Evolutionary conservation across 92 coral and sea anemone genomes (phyloP), one percentile per base, ranked within the genome.

Genomic region (Epizoanthus ramosus): DNA sequence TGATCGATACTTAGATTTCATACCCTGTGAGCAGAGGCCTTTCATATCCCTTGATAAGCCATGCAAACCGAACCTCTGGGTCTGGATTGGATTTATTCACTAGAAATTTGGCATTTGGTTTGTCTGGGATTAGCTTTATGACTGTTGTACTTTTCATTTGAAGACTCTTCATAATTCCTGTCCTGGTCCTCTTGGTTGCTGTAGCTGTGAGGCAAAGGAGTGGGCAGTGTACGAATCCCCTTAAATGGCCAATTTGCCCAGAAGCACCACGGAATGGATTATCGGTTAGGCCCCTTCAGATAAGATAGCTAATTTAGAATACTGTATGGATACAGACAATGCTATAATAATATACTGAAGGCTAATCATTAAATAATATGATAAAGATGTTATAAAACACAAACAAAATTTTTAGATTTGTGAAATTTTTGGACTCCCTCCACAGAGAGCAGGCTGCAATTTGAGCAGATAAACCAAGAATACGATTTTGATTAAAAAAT

Each of bases 131-230:
- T 14, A 61, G 39, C 57, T 61, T 60, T 17, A 73, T 37, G 22
- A 84, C 71, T n/a, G 22, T 73, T 14, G 50, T 37, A n/a, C 52
- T 73, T 19, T 4, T 5, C 87, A 73, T 84, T 23, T 72, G 73
- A 9, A 84, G 73, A 18, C n/a, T 15, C 22, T 84, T 73, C 66
- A 52, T 50, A 7, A 84, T 60, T 45, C 61, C 57, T 33, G 65
- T 47, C 28, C 80, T 84, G 57, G 74, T 63, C 58, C 64, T 84
- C 37, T 31, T 58, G 25, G 24, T 39, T n/a, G 87, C 81, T 33
- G 81, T 84, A 9, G 81, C 87, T 73, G 87, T 73, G 43, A 84
- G 50, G 31, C 87, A 84, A 53, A 84, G 68, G 3, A 84, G n/a
- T 37, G 81, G 87, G n/a, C 53, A 59, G 31, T 16, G 28, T 4